Conservation (phyloP, 2,888 invertebrate species). For the Trichopria drosophilae region DNA sequence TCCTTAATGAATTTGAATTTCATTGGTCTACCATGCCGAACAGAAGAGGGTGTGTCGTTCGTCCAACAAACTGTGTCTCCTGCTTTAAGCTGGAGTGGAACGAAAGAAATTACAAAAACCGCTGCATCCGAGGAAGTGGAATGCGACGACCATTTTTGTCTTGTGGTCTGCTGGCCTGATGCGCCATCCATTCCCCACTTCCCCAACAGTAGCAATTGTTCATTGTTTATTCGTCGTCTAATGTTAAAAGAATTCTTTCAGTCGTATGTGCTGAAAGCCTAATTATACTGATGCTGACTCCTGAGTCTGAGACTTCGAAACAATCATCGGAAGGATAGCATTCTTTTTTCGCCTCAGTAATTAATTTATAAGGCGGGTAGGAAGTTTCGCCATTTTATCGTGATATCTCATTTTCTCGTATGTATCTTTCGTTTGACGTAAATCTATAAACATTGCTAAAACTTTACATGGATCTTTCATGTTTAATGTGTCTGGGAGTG, state of each 20-base stretch:
- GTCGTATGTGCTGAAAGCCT: conserved; percentile 8
- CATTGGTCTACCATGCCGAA: conserved; percentile 2
- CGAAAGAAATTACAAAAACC: conserved; percentile 2
- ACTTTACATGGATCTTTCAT: neutral
- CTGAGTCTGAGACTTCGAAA: conserved; percentile 5
- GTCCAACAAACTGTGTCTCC: conserved; percentile 1
- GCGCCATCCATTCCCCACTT: conserved; percentile 10
- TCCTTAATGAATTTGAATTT: conserved; percentile 23
- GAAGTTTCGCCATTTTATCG: too few relatives aligned
- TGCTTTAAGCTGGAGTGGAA: conserved; percentile 2
- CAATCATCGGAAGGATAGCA: neutral
- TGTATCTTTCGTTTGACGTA: neutral
- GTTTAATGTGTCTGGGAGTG: neutral
- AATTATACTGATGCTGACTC: conserved; percentile 8
- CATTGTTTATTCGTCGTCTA: neutral
- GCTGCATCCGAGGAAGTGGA: neutral
- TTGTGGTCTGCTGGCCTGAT: conserved; percentile 6
- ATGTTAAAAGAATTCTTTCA: neutral
- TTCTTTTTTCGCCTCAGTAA: neutral
- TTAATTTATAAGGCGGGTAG: neutral
- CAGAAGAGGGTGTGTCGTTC: conserved; percentile 7
- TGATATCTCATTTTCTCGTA: conserved; percentile 7
- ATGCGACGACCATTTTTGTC: conserved; percentile 2
- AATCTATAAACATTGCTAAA: too few relatives aligned
- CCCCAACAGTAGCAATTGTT: conserved; percentile 4